Conservation (phyloP, 2,113 vertebrate genomes). For the Camelus bactrianus region DNA sequence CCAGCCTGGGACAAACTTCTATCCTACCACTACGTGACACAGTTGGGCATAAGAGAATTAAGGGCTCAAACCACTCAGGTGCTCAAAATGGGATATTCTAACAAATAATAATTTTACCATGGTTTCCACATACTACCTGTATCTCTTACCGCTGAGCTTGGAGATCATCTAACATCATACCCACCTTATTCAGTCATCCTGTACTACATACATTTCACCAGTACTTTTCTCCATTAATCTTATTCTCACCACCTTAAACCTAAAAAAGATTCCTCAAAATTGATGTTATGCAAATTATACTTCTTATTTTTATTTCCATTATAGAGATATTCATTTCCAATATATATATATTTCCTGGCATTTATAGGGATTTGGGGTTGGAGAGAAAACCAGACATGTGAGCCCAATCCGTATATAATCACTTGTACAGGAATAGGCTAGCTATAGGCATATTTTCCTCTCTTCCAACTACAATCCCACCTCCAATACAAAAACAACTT, state of each 20-base stretch:
- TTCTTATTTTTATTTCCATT: constrained; percentile 37
- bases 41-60: neutral
- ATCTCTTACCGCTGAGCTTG: neutral
- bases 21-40: neutral
- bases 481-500: neutral
- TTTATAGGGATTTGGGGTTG: neutral
- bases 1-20: neutral
- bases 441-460: neutral
- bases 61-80: neutral
- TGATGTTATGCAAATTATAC: neutral
- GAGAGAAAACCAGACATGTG: neutral
- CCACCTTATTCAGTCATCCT: neutral
- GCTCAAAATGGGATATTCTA: neutral
- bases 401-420: neutral
- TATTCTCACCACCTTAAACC: neutral
- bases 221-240: constrained; percentile 36
- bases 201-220: neutral
- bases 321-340: constrained; percentile 26
- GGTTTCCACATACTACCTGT: neutral
- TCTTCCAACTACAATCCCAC: neutral
- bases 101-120: neutral
- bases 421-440: neutral
- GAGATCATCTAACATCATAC: neutral
- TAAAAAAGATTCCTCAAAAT: constrained; percentile 1
- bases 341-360: neutral